Conservation (phyloP, 2,113 vertebrate species). For the Tyto alba region DNA sequence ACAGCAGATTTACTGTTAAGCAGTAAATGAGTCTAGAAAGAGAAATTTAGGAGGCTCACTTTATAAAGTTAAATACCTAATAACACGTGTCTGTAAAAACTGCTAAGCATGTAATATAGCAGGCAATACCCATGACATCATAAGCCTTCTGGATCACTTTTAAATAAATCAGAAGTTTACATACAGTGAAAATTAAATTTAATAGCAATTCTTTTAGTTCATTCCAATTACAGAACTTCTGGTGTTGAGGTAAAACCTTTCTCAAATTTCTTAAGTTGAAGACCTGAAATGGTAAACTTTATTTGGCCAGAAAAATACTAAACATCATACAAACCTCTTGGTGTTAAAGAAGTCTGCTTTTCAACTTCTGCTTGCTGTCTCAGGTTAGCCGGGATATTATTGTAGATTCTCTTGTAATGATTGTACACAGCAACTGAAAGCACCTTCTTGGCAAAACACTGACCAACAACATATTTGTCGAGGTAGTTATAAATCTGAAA, state of each 20-base stretch:
- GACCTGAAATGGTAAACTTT: background rate
- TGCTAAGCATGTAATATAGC: background rate
- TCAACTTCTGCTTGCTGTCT: conserved; percentile 90
- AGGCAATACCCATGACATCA: background rate
- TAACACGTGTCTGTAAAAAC: background rate
- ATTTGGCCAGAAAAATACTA: background rate
- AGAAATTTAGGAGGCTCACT: background rate
- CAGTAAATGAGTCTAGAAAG: background rate
- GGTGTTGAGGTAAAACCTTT: background rate
- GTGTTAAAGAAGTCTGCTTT: conserved; percentile 90
- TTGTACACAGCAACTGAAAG: conserved; percentile 97
- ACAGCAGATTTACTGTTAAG: background rate
- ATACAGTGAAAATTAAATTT: background rate
- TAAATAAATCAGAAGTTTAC: background rate
- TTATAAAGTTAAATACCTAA: background rate
- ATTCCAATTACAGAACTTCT: background rate
- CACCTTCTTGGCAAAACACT: conserved; percentile 97
- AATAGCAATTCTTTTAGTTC: background rate
- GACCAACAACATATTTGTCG: conserved; percentile 96
- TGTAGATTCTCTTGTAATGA: conserved; percentile 98
- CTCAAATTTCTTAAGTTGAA: background rate
- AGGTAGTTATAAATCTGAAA: conserved; percentile 97
- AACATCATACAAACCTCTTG: conserved; percentile 83
- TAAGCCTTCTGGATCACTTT: background rate
- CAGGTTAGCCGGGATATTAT: conserved; percentile 91